A percentile compares a stretch with the other conserved stretches of the same genome.
Conservation (phyloP, 2,113 vertebrate species). For the Trematomus loennbergii region DNA sequence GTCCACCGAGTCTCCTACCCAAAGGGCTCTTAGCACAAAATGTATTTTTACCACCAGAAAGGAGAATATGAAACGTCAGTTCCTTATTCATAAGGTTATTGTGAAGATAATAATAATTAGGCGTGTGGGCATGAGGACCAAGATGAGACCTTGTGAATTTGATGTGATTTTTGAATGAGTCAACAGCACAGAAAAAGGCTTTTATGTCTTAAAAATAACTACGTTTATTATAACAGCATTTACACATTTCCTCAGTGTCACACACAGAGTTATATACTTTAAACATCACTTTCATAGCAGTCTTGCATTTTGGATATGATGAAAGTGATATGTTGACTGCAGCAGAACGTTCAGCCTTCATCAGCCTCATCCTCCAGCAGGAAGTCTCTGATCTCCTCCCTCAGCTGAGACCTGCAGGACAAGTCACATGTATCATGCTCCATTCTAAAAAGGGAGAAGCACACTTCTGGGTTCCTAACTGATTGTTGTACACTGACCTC, state of each 20-base stretch:
- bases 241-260: neutral
- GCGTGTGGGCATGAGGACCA: too few relatives aligned
- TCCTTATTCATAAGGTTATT: too few relatives aligned
- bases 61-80: too few relatives aligned
- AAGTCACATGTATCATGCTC: neutral
- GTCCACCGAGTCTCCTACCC: too few relatives aligned
- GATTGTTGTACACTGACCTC: slow-evolving; percentile 77
- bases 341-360: neutral
- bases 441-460: neutral
- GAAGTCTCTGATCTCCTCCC: slow-evolving; percentile 83
- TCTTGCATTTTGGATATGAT: neutral
- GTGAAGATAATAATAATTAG: too few relatives aligned
- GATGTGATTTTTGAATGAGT: neutral
- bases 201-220: neutral
- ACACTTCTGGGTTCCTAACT: neutral
- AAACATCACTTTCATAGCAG: neutral
- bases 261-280: neutral
- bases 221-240: neutral
- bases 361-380: slow-evolving; percentile 73
- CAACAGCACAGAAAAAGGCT: neutral
- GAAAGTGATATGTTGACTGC: too few relatives aligned
- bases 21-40: too few relatives aligned
- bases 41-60: too few relatives aligned
- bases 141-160: too few relatives aligned
- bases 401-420: slow-evolving; percentile 80